Base-by-base conservation (phyloP, 1,140 invertebrate species). In the Drosophila repleta region DNA sequence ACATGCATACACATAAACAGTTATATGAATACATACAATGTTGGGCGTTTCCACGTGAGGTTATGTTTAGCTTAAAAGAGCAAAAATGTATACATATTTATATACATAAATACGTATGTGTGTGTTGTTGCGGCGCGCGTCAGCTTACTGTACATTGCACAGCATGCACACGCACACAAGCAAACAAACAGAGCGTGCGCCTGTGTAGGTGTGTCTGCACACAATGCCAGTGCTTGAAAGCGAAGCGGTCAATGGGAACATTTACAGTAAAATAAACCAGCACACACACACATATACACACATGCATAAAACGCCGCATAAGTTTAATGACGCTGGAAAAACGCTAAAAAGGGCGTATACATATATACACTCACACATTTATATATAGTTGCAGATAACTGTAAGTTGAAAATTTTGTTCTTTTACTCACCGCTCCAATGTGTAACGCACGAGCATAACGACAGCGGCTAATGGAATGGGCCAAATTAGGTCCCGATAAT, bases 401-500 rank as follows among this genome's bases (percentile, higher is more conserved):
- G 45, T 46, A n/a, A 32, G 20, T 20, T 37, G 13, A 37, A 37
- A 20, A 15, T 41, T 46, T 45, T n/a, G n/a, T 26, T 35, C 15
- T 13, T 46, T 26, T 10, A 84, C 79, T 80, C 63, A 98, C 97
- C 95, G 96, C 93, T 98, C 97, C 65, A 97, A 91, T 63, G 95
- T 90, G 90, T 95, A 95, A 92, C 97, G 94, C 43, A 97, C 72
- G 20, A 94, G 74, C 83, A 97, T 94, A 43, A 98, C 92, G 41
- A 95, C 92, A 21, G 97, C 83, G 20, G 97, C 96, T 92, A 98
- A 93, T 3, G 95, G 95, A 80, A 98, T 91, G n/a, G 97, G 96
- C 91, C 95, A 95, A 66, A 96, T 93, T 49, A 99, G 93, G 92
- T 98, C 96, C 83, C 93, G 94, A 87, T 96, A 95, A 91, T 98